Evolutionary conservation across 2,797 vertebrate species (phyloP).

Genomic region (Sebastes matsubarae): DNA sequence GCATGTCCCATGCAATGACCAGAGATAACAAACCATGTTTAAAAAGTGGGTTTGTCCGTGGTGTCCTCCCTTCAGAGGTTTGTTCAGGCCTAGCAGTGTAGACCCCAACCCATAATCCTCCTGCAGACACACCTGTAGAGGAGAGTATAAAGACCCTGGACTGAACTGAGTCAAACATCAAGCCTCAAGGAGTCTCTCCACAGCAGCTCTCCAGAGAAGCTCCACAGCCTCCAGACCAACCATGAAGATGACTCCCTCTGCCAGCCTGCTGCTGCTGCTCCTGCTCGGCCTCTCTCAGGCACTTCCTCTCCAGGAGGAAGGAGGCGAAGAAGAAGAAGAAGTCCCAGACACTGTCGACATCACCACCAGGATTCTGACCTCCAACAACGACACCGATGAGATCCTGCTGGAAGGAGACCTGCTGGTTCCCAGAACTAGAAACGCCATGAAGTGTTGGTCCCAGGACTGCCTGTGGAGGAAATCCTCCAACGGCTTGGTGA

Average conservation of each 20-base stretch:
- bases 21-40: background rate
- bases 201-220: conserved; percentile 9
- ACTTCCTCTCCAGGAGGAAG: no score
- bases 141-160: conserved; percentile 60
- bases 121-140: no score
- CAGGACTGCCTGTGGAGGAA: conserved; percentile 51
- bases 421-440: conserved; percentile 45
- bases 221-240: no score
- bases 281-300: no score
- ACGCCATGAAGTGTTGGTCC: conserved; percentile 39
- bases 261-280: no score
- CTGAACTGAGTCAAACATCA: conserved; percentile 31
- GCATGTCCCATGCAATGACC: background rate
- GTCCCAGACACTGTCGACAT: no score
- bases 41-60: conserved; percentile 23
- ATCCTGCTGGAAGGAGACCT: conserved; percentile 54
- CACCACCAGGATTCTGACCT: conserved; percentile 46
- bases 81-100: conserved; percentile 35
- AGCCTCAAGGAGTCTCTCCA: conserved; percentile 38
- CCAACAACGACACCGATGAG: conserved; percentile 45
- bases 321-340: no score
- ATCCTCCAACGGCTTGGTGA: conserved; percentile 23
- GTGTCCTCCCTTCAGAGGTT: conserved; percentile 32
- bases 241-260: no score
- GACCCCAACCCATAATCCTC: conserved; percentile 8